phyloP scores from a whole-genome alignment of 2,113 vertebrate species.

The Amphilophus citrinellus region DNA sequence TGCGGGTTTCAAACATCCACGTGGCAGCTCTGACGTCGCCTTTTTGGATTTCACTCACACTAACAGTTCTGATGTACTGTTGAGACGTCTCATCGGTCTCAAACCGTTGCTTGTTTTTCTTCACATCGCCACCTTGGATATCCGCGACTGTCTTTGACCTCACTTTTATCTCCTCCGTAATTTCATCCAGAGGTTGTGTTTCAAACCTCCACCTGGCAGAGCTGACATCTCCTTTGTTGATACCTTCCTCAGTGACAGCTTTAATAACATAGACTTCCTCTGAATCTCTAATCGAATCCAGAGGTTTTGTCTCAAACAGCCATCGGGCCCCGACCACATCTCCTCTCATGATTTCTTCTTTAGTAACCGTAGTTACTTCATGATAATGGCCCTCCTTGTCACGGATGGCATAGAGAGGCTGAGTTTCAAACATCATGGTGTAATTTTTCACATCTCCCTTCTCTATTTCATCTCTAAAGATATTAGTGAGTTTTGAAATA shows the following conservation, averaged over 20 bases:
- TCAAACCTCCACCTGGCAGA: constrained; percentile 91
- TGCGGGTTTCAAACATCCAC: constrained; percentile 93
- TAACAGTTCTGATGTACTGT: constrained; percentile 88
- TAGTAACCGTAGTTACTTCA: constrained; percentile 93
- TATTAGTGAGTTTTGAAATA: constrained; percentile 75
- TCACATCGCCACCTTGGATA: constrained; percentile 88
- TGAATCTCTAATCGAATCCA: constrained; percentile 88
- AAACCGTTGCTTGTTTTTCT: constrained; percentile 85
- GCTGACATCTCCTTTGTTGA: constrained; percentile 89
- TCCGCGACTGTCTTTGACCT: constrained; percentile 80
- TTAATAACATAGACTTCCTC: constrained; percentile 91
- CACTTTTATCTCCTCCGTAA: constrained; percentile 84
- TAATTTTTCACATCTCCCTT: constrained; percentile 91
- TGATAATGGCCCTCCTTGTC: constrained; percentile 92
- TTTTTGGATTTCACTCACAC: constrained; percentile 90
- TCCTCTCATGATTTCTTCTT: constrained; percentile 90
- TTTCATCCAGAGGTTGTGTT: constrained; percentile 90
- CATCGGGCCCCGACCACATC: constrained; percentile 92
- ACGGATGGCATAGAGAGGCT: constrained; percentile 90
- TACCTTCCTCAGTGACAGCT: constrained; percentile 91
- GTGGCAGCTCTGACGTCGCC: constrained; percentile 90
- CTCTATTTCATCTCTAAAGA: constrained; percentile 80
- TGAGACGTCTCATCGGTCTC: constrained; percentile 83
- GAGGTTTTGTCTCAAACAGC: constrained; percentile 93
- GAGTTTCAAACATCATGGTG: constrained; percentile 92